Conservation (phyloP, 2,888 invertebrate genomes). For the Meliscaeva auricollis region DNA sequence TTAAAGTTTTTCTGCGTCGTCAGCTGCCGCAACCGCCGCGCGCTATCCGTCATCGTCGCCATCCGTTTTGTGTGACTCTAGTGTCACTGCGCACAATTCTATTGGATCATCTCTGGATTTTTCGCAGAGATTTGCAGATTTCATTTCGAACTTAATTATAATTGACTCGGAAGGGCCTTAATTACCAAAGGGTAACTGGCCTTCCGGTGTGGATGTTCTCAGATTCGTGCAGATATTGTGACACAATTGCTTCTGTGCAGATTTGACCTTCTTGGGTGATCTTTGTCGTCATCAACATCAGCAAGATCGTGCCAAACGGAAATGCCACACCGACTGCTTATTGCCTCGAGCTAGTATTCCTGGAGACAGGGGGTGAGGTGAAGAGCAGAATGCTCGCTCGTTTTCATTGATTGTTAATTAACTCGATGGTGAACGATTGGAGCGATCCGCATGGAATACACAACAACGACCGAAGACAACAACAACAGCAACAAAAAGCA, state of each 20-base stretch:
- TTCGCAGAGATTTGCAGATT: slow-evolving; percentile 54
- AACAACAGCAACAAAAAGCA: slow-evolving; percentile 6
- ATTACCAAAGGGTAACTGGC: slow-evolving; percentile 65
- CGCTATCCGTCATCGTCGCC: not conserved
- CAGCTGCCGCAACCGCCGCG: not conserved
- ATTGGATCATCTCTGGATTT: slow-evolving; percentile 66
- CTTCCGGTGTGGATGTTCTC: slow-evolving; percentile 52
- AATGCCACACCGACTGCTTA: slow-evolving; percentile 66
- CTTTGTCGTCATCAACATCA: slow-evolving; percentile 39
- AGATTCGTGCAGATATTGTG: slow-evolving; percentile 56
- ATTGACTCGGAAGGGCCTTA: slow-evolving; percentile 63
- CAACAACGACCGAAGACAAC: not conserved
- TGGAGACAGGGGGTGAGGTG: not conserved
- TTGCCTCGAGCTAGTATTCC: not conserved
- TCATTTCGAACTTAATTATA: slow-evolving; percentile 61
- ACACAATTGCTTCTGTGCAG: slow-evolving; percentile 64
- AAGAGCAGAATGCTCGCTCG: slow-evolving; percentile 33
- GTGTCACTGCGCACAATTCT: slow-evolving; percentile 59
- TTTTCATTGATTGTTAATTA: slow-evolving; percentile 73
- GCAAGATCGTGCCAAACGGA: slow-evolving; percentile 69
- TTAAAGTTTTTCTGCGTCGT: slow-evolving; percentile 79
- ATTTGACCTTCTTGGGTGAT: slow-evolving; percentile 72
- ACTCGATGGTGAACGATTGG: slow-evolving; percentile 59
- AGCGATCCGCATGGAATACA: slow-evolving; percentile 44
- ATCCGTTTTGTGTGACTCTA: slow-evolving; percentile 1